phyloP scores from a whole-genome alignment of 1,140 invertebrate genomes.

The Caenorhabditis tropicalis region DNA sequence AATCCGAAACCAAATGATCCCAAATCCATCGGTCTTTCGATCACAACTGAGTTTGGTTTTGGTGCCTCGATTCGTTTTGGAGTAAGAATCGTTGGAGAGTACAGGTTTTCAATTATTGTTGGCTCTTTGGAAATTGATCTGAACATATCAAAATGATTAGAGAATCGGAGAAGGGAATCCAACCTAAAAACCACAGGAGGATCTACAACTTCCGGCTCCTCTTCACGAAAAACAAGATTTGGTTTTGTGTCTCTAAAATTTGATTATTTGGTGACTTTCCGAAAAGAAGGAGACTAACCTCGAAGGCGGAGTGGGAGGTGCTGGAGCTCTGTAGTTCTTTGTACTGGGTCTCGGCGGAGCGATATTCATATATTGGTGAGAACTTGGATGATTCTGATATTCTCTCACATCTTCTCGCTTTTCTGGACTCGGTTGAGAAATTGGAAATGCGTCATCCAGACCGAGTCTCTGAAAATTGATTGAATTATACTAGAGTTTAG shows the following conservation, averaged over 20 bases:
- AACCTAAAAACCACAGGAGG: background rate
- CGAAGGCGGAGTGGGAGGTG: background rate
- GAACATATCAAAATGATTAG: background rate
- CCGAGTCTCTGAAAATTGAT: background rate
- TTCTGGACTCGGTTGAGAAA: background rate
- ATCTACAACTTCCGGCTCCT: background rate
- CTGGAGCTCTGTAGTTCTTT: background rate
- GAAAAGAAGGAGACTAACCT: background rate
- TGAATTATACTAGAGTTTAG: background rate
- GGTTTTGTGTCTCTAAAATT: background rate
- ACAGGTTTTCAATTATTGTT: background rate
- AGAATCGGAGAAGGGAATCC: background rate
- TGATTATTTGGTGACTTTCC: no score
- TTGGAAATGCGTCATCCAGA: background rate
- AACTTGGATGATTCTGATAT: background rate
- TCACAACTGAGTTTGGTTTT: slow-evolving; percentile 7
- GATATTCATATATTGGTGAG: slow-evolving; percentile 11
- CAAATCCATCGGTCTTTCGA: background rate
- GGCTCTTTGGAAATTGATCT: background rate
- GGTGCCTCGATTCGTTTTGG: background rate
- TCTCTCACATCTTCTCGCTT: background rate
- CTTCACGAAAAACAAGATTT: background rate
- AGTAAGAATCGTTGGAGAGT: background rate
- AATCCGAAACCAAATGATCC: background rate
- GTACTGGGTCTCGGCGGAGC: background rate